These are phyloP conservation scores for Heliconius ethilla DNA, from an alignment of 2,888 invertebrate genomes.

Conservation along the genomic window DNA sequence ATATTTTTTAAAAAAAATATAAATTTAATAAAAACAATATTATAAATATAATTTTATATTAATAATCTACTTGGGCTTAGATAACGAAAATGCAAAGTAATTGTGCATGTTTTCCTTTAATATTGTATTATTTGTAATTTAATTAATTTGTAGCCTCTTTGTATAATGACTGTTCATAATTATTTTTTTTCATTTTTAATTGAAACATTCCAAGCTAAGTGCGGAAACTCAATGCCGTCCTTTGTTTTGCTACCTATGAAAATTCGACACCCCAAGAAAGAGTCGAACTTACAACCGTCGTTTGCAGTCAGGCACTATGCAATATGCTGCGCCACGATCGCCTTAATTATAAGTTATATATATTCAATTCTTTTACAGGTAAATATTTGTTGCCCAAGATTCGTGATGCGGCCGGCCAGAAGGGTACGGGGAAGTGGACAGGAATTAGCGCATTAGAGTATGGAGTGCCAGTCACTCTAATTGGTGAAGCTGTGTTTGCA, in stretches of 20 bases:
- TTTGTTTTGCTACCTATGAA: no score
- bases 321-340: no score
- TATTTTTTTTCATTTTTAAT: no score
- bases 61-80: background rate
- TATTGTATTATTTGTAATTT: background rate
- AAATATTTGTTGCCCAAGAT: slow-evolving; percentile 94
- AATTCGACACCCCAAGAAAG: no score
- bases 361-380: slow-evolving; percentile 64
- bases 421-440: slow-evolving; percentile 99
- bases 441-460: slow-evolving; percentile 97
- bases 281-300: no score
- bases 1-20: background rate
- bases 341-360: background rate
- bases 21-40: no score
- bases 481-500: slow-evolving; percentile 98
- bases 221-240: no score
- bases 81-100: slow-evolving; percentile 13
- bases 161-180: background rate
- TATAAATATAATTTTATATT: background rate
- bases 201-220: no score
- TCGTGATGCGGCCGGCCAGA: slow-evolving; percentile 97
- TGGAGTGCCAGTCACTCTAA: slow-evolving; percentile 98
- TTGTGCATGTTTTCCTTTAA: slow-evolving; percentile 9
- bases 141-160: background rate
- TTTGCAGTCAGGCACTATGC: no score